Conservation (phyloP, 1,140 invertebrate species). For the Contarinia nasturtii region DNA sequence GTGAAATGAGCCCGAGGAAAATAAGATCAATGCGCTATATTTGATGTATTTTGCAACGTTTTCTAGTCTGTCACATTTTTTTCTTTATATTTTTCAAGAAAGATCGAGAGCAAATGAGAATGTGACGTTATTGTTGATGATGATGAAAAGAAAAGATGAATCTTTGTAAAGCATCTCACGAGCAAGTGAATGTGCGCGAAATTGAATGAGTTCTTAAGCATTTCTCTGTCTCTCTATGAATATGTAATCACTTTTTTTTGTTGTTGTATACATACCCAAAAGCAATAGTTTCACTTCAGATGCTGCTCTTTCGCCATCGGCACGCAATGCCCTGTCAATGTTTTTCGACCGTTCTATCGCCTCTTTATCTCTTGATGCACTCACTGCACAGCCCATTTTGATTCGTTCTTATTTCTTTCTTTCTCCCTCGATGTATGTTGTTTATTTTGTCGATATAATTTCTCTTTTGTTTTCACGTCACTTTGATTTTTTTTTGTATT, state of each 20-base stretch:
- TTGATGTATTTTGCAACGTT: background rate
- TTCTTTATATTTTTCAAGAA: too few relatives aligned
- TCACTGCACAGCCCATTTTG: conserved; percentile 62
- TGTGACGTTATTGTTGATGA: too few relatives aligned
- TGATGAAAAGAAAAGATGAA: too few relatives aligned
- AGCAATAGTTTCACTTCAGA: conserved; percentile 77
- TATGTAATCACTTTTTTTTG: background rate
- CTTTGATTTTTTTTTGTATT: too few relatives aligned
- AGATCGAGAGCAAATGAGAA: too few relatives aligned
- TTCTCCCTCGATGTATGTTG: too few relatives aligned
- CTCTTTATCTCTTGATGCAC: conserved; percentile 62
- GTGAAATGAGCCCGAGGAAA: too few relatives aligned
- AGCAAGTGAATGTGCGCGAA: background rate
- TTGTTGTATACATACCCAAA: conserved; percentile 39
- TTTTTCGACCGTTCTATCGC: conserved; percentile 67
- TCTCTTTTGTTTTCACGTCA: too few relatives aligned
- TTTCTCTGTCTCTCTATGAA: background rate
- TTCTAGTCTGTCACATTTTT: background rate
- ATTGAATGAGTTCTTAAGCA: background rate
- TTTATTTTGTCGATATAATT: too few relatives aligned
- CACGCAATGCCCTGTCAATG: conserved; percentile 68
- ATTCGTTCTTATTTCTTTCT: too few relatives aligned
- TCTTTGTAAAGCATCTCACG: background rate
- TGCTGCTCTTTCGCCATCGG: conserved; percentile 65
- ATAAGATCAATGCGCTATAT: background rate